Evolutionary conservation across 2,888 invertebrate species (phyloP).

Genomic region (Pinctada fucata): DNA sequence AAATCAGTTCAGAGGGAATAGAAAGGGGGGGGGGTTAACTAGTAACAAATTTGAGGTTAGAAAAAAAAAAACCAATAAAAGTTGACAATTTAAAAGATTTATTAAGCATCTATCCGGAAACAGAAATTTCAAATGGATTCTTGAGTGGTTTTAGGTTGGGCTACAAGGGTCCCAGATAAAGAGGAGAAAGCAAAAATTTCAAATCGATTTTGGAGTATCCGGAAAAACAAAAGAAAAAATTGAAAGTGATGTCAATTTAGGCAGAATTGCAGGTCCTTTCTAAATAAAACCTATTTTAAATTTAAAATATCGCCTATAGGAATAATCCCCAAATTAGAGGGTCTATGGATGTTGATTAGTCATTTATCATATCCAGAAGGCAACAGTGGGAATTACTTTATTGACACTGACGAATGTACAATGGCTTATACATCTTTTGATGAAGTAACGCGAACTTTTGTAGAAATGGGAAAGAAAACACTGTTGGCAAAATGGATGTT

Average conservation of each 20-base stretch:
- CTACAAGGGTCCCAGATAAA: background rate
- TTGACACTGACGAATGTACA: background rate
- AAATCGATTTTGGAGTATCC: background rate
- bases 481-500: conserved; percentile 13
- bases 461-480: background rate
- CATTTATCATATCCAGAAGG: background rate
- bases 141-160: background rate
- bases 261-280: background rate
- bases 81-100: background rate
- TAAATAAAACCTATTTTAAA: background rate
- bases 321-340: background rate
- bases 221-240: background rate
- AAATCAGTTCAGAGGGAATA: background rate
- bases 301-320: background rate
- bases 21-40: background rate
- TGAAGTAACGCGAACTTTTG: conserved; percentile 2
- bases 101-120: background rate
- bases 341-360: background rate
- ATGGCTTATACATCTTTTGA: conserved; percentile 21
- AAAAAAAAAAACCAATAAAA: background rate
- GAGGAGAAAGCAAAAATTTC: background rate
- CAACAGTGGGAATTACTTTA: conserved; percentile 1
- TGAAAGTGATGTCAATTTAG: background rate
- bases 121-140: background rate
- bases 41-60: background rate